phyloP scores from a whole-genome alignment of 1,140 invertebrate genomes.

The Planococcus citri region DNA sequence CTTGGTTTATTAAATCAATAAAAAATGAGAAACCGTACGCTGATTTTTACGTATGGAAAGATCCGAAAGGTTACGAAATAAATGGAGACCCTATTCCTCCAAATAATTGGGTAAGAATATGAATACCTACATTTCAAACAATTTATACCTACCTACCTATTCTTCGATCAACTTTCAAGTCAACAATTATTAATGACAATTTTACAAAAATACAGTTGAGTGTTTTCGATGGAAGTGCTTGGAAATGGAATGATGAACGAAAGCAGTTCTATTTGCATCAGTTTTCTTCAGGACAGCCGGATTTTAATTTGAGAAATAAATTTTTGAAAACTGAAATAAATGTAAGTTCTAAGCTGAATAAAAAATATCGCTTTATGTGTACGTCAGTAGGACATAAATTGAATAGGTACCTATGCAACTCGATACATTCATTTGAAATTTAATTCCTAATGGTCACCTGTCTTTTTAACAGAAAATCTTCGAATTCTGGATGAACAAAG shows the following conservation, averaged over 20 bases:
- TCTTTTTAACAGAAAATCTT: constrained; percentile 37
- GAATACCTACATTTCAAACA: not conserved
- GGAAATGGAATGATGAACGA: constrained; percentile 50
- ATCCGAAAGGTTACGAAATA: constrained; percentile 35
- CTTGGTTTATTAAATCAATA: constrained; percentile 61
- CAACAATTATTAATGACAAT: too few species aligned
- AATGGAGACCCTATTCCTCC: constrained; percentile 40
- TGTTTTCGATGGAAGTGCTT: constrained; percentile 38
- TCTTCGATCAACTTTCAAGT: too few species aligned
- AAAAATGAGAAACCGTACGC: constrained; percentile 43
- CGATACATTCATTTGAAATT: too few species aligned
- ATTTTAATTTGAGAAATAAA: constrained; percentile 56
- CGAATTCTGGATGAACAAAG: constrained; percentile 49
- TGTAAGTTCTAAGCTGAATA: too few species aligned
- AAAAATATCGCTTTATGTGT: too few species aligned
- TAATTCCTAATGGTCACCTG: too few species aligned
- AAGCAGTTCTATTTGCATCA: constrained; percentile 62
- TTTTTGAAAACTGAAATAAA: constrained; percentile 49
- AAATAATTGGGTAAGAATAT: constrained; percentile 61
- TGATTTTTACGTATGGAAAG: constrained; percentile 67
- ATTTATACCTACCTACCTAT: not conserved
- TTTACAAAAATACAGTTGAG: too few species aligned
- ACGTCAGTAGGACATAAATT: too few species aligned
- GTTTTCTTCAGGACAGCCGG: constrained; percentile 54
- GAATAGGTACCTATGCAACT: too few species aligned